A percentile compares a stretch with the other conserved stretches of the same genome.
phyloP scores from a whole-genome alignment of 2,113 vertebrate genomes.

The Fregetta grallaria region DNA sequence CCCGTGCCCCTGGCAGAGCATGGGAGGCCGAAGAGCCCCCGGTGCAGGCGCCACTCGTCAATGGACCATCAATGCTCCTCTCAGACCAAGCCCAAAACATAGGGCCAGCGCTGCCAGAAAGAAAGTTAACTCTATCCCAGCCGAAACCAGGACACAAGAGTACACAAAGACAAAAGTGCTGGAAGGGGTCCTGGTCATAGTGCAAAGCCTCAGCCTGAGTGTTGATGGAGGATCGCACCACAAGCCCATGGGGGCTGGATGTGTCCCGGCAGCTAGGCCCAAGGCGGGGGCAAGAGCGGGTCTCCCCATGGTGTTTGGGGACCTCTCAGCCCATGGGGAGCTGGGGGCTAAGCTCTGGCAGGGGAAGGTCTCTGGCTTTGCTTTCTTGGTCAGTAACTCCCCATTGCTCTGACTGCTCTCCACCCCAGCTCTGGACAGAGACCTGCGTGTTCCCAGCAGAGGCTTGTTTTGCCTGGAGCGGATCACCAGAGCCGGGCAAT shows the following conservation, averaged over 20 bases:
- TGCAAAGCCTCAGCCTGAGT: background rate
- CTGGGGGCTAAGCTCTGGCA: background rate
- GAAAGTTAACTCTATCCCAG: no score
- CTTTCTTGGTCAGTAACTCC: background rate
- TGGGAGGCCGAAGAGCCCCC: no score
- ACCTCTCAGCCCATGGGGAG: background rate
- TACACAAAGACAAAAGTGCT: background rate
- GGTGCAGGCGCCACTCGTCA: no score
- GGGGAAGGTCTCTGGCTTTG: background rate
- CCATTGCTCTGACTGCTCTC: background rate
- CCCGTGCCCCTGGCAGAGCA: no score
- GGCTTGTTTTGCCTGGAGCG: background rate
- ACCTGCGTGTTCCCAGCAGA: background rate
- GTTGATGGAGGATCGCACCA: fast-evolving
- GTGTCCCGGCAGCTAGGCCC: background rate
- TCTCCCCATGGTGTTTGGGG: background rate
- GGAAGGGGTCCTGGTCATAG: background rate
- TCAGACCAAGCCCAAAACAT: no score
- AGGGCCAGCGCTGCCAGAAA: no score
- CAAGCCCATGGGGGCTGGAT: background rate
- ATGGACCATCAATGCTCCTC: no score
- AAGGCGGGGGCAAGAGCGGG: fast-evolving
- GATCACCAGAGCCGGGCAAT: background rate
- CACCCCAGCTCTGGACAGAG: background rate
- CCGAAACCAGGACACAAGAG: background rate